These are phyloP conservation scores for human (Homo sapiens) DNA, from an alignment of 2,113 vertebrate genomes.

Conservation along the genomic window GRCh38 chr13:20600501-20601000, in stretches of 20 bases:
- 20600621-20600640: background rate
- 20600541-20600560: background rate
- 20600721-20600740: background rate
- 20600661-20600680: background rate
- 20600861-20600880: background rate
- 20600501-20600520: background rate
- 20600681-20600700: background rate
- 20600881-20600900: background rate
- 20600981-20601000: background rate
- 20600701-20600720: background rate
- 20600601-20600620: background rate
- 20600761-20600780: background rate
- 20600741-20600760: background rate
- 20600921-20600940: background rate
- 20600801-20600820: background rate
- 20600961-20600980: background rate
- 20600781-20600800: background rate
- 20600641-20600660: background rate
- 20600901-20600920: background rate
- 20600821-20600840: constrained; percentile 20
- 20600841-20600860: background rate
- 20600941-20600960: background rate
- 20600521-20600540: background rate
- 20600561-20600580: constrained; percentile 5
- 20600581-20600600: background rate